These are phyloP conservation scores for Lithophane ornitopus DNA, from an alignment of 2,888 invertebrate genomes.

Conservation along the genomic window DNA sequence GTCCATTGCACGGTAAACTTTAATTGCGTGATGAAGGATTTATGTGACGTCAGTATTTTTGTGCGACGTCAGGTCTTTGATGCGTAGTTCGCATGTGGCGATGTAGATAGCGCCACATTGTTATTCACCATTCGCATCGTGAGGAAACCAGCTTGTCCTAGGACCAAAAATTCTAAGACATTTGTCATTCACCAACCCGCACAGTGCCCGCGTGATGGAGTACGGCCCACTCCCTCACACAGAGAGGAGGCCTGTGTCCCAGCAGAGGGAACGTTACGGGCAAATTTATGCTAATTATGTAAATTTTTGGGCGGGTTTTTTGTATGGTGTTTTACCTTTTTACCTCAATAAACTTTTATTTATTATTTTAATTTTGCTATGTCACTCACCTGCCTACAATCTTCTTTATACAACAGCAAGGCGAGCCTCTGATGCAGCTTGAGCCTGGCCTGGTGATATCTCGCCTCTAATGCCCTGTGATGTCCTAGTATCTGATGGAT, in stretches of 20 bases:
- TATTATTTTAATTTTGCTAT: too few relatives aligned
- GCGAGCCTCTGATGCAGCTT: constrained; percentile 98
- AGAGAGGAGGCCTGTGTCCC: background rate
- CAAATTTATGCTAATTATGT: too few relatives aligned
- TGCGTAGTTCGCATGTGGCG: too few relatives aligned
- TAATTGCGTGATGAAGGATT: too few relatives aligned
- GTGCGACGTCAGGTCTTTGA: too few relatives aligned
- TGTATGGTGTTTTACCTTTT: too few relatives aligned
- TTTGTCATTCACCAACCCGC: background rate
- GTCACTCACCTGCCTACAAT: constrained; percentile 96
- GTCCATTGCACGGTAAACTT: too few relatives aligned
- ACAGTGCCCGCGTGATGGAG: background rate
- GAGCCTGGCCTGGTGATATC: constrained; percentile 98
- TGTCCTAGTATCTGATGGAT: constrained; percentile 99
- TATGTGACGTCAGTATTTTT: too few relatives aligned
- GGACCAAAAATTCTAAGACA: background rate
- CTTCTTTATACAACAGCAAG: constrained; percentile 98
- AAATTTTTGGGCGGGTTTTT: too few relatives aligned
- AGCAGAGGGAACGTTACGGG: background rate
- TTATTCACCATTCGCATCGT: constrained; percentile 84
- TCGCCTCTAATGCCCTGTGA: constrained; percentile 97
- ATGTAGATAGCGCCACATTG: too few relatives aligned
- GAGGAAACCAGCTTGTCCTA: background rate
- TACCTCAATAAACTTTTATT: too few relatives aligned
- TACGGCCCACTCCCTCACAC: background rate